Base-by-base conservation (phyloP, 2,797 vertebrate genomes). In the Peromyscus eremicus region DNA sequence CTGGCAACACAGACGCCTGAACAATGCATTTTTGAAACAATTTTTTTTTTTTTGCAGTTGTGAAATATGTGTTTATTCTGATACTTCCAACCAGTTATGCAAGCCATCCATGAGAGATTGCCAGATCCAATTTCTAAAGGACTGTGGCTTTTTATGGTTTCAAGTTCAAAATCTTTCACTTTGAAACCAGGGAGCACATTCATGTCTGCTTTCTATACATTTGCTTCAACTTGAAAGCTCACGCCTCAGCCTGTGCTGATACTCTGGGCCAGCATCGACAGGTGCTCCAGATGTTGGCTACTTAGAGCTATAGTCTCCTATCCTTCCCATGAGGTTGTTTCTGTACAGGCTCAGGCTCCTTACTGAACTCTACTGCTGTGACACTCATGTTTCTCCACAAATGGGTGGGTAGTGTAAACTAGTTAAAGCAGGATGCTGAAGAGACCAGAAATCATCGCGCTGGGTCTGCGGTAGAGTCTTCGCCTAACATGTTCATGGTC, bases 241-340 rank as follows among this genome's bases (percentile, higher is more conserved):
- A 0, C 99, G 99, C 13, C 97, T 94, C 95, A 99, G 2, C 21
- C 99, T 99, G 97, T 25, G 77, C 55, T 99, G 99, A 97, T 99
- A 99, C 0, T 98, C 97, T 0, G 99, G 97, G 7, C 99, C 99
- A 8, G 95, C 98, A 6, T 99, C 99, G 55, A 99, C 98, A 29
- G 99, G 97, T 2, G 99, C 99, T 19, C 99, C 99, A 14, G 98
- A 16, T 46, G 98, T 98, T 99, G 99, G 87, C 95, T 57, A 29
- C 21, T 86, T 98, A 0, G 98, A 89, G 49, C 98, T 98, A 96
- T 99, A 99, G 25, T 99, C 98, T n/a, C 98, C 99, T 87, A 99
- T 99, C 94, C 99, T 99, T 96, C 99, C 99, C 96, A 99, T 19
- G 89, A 99, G 99, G 19, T 99, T 99, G 99, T 97, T 99, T 99